Evolutionary conservation across 2,113 vertebrate genomes (phyloP), one percentile per base, ranked within the genome.

Genomic region (Melanerpes aurifrons): DNA sequence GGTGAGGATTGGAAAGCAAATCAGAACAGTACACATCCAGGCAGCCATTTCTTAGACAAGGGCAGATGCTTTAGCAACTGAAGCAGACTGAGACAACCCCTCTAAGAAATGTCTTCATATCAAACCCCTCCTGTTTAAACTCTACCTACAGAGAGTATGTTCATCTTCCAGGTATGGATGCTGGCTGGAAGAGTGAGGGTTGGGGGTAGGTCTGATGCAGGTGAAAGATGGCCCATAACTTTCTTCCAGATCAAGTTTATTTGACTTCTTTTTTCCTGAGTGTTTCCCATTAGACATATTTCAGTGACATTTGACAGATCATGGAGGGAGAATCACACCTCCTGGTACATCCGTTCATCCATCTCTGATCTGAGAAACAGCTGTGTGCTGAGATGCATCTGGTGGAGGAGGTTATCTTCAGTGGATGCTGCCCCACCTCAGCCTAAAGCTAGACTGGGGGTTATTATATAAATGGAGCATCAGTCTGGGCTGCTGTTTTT

Each of bases 381-480:
- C 48, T 31, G 32, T 62, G n/a, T 76, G 47, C 61, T 28, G 69
- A 71, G 62, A 54, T 2, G 3, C 53, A 14, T 28, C 63, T 61
- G 43, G 35, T 4, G 10, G n/a, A 83, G 31, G 14, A 77, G 15
- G 6, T 29, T 3, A 50, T 24, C 69, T 92, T 53, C 17, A 16
- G 35, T 2, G 12, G 8, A 13, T 57, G 22, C n/a, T 77, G 69
- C 13, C 86, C n/a, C 47, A 25, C 17, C 62, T 13, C 25, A 73
- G 20, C 22, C 40, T 80, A 48, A 12, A 62, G 56, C 26, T 50
- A 40, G 47, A 13, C 15, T 32, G 6, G 37, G 12, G 15, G 15
- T 45, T 66, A 26, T 32, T 68, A 70, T 32, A 63, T 26, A 24
- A 63, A 58, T 15, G 24, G 3, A 3, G 2, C 3, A 1, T 0